These are phyloP conservation scores for Cochlearius cochlearius DNA, from an alignment of 2,113 vertebrate genomes.

Conservation along the genomic window DNA sequence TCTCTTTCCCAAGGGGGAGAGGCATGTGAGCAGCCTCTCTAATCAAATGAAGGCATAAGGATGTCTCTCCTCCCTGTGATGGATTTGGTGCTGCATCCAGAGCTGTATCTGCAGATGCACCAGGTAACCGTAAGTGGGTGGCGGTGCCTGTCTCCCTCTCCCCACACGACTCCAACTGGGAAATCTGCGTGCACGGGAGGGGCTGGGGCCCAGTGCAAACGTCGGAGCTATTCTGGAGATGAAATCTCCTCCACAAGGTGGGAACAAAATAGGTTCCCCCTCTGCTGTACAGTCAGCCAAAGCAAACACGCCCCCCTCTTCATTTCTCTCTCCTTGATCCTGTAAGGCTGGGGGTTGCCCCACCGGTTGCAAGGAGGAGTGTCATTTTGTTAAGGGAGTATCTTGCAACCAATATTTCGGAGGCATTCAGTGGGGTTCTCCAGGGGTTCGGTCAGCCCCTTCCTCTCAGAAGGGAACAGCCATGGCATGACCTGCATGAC, in stretches of 20 bases:
- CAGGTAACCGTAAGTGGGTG: background rate
- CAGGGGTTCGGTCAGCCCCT: accelerated
- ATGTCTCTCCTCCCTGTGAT: background rate
- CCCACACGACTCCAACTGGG: background rate
- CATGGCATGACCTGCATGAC: accelerated
- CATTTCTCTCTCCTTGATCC: background rate
- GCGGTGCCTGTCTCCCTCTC: background rate
- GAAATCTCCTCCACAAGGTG: background rate
- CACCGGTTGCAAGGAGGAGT: too few species aligned
- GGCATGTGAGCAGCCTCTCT: background rate
- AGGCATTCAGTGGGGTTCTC: background rate
- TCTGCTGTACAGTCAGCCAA: background rate
- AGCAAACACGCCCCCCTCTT: background rate
- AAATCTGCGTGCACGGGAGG: background rate
- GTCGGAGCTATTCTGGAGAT: background rate
- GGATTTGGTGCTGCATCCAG: background rate
- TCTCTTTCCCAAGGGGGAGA: background rate
- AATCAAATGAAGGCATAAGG: background rate
- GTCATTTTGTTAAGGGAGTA: background rate
- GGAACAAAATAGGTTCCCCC: background rate
- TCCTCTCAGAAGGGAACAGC: background rate
- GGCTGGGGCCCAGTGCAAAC: background rate
- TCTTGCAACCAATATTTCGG: background rate
- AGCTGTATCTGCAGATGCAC: background rate
- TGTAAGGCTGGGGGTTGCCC: background rate